Evolutionary conservation across 2,113 vertebrate species (phyloP).

Genomic region (Cyrtonyx montezumae): DNA sequence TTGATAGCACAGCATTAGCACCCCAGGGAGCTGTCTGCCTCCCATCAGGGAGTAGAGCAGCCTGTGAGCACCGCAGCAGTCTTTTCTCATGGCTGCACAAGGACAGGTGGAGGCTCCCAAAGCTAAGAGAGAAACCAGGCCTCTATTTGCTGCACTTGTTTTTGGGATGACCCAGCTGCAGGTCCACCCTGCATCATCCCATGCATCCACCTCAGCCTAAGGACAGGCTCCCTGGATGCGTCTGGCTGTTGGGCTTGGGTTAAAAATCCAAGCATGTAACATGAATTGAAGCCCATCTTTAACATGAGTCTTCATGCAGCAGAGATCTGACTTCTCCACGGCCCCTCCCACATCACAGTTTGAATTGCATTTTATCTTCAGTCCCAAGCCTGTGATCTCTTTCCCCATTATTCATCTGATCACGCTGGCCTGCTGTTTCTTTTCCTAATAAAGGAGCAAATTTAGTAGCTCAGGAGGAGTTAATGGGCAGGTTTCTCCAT

Average conservation of each 20-base stretch:
- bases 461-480: conserved; percentile 12
- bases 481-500: conserved; percentile 9
- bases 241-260: not conserved
- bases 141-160: not conserved
- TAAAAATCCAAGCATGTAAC: not conserved
- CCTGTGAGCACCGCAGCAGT: not conserved
- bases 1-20: not conserved
- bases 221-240: not conserved
- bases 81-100: not conserved
- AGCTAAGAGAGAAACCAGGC: not conserved
- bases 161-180: not conserved
- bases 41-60: rapidly evolving
- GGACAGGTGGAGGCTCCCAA: not conserved
- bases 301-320: not conserved
- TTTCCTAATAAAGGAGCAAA: not conserved
- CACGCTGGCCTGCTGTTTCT: not conserved
- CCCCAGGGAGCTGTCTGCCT: not conserved
- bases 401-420: not conserved
- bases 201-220: rapidly evolving
- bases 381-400: not conserved
- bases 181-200: not conserved
- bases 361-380: not conserved
- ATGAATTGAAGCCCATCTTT: not conserved
- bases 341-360: not conserved
- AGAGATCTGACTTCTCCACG: not conserved